These are phyloP conservation scores for Poeciliopsis gracilis DNA, from an alignment of 2,797 vertebrate genomes.

Conservation along the genomic window DNA sequence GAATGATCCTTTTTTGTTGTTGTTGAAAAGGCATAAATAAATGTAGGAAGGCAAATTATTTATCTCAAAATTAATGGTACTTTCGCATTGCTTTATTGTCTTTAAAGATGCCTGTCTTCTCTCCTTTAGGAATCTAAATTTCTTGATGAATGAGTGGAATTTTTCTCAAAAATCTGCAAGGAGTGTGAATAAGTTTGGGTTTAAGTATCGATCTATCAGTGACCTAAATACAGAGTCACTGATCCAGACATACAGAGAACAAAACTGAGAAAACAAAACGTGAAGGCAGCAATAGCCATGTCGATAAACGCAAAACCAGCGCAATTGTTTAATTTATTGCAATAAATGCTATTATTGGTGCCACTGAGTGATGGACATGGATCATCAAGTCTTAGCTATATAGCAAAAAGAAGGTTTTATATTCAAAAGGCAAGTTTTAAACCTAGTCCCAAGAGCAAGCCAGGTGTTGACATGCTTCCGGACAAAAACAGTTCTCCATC, in stretches of 20 bases:
- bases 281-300: neutral
- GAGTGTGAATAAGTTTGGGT: neutral
- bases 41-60: neutral
- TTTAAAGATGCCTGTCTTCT: neutral
- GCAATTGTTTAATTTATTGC: too few relatives aligned
- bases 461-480: neutral
- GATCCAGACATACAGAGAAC: neutral
- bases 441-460: neutral
- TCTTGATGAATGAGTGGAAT: neutral
- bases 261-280: neutral
- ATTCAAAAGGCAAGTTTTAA: neutral
- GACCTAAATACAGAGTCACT: neutral
- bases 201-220: neutral
- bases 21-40: neutral
- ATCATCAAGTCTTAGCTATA: neutral
- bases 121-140: neutral
- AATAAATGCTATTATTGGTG: too few relatives aligned
- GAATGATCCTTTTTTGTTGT: neutral
- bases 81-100: neutral
- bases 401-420: neutral
- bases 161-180: neutral
- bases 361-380: neutral
- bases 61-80: neutral
- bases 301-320: too few relatives aligned
- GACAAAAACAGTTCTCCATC: neutral